A percentile compares a stretch with the other conserved stretches of the same genome.
phyloP scores from a whole-genome alignment of 2,888 invertebrate genomes.

The Aphidoletes aphidimyza region DNA sequence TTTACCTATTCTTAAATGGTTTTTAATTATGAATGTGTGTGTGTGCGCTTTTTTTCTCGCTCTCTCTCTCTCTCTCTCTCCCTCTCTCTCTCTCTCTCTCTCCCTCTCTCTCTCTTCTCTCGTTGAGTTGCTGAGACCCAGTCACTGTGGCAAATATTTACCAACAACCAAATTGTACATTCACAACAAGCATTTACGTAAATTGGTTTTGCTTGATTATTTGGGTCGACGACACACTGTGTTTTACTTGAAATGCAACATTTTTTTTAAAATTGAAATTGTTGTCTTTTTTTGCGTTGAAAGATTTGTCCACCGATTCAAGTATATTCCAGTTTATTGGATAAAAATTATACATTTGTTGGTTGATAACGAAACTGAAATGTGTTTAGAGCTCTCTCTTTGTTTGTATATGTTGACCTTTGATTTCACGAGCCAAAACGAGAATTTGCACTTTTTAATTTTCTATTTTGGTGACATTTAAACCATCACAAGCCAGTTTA shows the following conservation, averaged over 20 bases:
- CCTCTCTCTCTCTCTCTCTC: background rate
- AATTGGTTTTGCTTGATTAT: background rate
- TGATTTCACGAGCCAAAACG: background rate
- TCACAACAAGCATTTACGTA: slow-evolving; percentile 33
- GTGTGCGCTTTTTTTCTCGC: no score
- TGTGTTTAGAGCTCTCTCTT: background rate
- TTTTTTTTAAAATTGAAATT: background rate
- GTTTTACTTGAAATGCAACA: background rate
- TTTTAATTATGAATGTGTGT: no score
- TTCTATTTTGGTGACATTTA: background rate
- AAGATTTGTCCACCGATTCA: background rate
- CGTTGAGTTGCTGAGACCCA: no score
- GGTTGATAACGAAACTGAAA: no score
- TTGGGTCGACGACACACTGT: slow-evolving; percentile 26
- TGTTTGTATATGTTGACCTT: background rate
- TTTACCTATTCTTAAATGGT: background rate
- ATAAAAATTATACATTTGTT: background rate
- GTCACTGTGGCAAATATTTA: background rate
- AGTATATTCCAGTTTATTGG: background rate
- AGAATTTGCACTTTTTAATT: background rate
- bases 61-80: background rate
- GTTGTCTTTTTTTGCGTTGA: background rate
- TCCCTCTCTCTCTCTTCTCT: background rate
- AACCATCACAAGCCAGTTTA: no score
- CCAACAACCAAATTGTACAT: background rate